These are phyloP conservation scores for Myanophis thanlyinensis DNA, from an alignment of 2,113 vertebrate genomes.

Conservation along the genomic window DNA sequence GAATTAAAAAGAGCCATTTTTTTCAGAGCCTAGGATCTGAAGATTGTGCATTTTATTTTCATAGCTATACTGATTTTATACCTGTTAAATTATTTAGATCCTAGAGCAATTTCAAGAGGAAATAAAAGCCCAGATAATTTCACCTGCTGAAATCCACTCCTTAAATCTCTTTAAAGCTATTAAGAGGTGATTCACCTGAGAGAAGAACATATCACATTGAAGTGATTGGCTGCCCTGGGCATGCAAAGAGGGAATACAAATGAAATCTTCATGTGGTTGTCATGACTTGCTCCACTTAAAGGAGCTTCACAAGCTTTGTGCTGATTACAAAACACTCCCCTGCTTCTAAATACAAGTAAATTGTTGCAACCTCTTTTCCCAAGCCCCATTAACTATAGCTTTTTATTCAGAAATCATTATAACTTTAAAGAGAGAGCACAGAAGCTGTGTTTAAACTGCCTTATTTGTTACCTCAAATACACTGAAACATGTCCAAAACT, in stretches of 20 bases:
- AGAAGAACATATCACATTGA: neutral
- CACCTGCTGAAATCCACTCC: neutral
- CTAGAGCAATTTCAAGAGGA: slow-evolving; percentile 13
- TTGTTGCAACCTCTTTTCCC: neutral
- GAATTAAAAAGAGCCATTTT: neutral
- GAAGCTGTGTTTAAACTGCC: neutral
- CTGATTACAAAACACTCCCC: neutral
- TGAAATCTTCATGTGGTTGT: neutral
- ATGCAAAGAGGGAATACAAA: neutral
- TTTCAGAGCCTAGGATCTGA: neutral
- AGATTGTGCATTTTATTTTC: slow-evolving; percentile 12
- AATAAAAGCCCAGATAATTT: neutral
- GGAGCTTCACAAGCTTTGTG: slow-evolving; percentile 19
- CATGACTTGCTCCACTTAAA: slow-evolving; percentile 12
- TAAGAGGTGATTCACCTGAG: neutral
- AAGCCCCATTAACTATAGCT: neutral
- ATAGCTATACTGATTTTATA: slow-evolving; percentile 6
- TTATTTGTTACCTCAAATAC: neutral
- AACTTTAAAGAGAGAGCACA: neutral
- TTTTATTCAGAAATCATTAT: neutral
- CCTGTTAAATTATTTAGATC: slow-evolving; percentile 8
- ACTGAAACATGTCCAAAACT: neutral
- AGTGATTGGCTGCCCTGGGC: neutral
- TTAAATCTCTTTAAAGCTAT: slow-evolving; percentile 23
- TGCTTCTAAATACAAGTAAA: slow-evolving; percentile 5